Percentiles rank a stretch among this genome's conserved stretches.
Evolutionary conservation across 2,888 invertebrate species (phyloP).

Genomic region (Hypercompe scribonia): DNA sequence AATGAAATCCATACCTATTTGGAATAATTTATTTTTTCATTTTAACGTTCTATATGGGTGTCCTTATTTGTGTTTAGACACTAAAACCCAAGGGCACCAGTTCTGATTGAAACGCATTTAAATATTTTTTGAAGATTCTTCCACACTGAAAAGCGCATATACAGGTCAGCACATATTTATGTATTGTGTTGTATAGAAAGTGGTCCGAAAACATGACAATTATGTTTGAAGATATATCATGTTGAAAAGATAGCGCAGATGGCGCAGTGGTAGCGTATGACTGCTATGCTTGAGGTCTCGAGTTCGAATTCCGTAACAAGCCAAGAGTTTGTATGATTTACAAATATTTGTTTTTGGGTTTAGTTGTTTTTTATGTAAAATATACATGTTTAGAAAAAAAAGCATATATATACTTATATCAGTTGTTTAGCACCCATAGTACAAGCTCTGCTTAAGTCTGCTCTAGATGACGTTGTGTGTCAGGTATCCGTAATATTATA

Average conservation of each 20-base stretch:
- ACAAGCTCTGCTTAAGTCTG: too few species aligned
- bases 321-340: too few species aligned
- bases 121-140: not conserved
- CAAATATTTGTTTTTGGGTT: too few species aligned
- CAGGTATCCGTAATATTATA: too few species aligned
- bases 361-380: too few species aligned
- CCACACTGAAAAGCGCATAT: not conserved
- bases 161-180: not conserved
- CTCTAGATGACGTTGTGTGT: too few species aligned
- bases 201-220: not conserved
- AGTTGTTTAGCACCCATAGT: too few species aligned
- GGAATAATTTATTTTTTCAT: conserved; percentile 8
- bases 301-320: too few species aligned
- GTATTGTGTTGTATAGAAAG: not conserved
- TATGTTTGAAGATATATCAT: not conserved
- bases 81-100: not conserved
- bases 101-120: not conserved
- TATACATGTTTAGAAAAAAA: too few species aligned
- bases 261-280: too few species aligned
- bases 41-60: conserved; percentile 15
- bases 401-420: too few species aligned
- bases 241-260: not conserved
- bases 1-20: conserved; percentile 32
- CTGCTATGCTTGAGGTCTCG: too few species aligned
- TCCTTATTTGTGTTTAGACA: conserved; percentile 14